Percentiles rank a stretch among this genome's conserved stretches.
Evolutionary conservation across 2,797 vertebrate genomes (phyloP).

Genomic region (Cyclura pinguis): DNA sequence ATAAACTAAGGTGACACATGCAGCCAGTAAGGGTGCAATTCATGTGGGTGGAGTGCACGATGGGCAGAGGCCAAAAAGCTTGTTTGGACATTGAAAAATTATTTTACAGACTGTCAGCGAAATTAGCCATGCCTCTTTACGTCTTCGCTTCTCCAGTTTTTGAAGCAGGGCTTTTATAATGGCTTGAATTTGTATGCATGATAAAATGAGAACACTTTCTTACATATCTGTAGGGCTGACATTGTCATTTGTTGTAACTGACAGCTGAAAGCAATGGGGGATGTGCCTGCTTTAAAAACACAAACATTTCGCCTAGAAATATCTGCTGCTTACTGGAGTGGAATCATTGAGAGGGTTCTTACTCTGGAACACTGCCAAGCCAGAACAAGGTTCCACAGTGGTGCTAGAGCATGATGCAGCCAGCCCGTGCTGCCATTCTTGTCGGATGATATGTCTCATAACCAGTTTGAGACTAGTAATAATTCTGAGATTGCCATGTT

Average conservation of each 20-base stretch:
- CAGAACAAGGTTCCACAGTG: not conserved
- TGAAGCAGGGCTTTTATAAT: not conserved
- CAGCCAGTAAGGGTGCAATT: not conserved
- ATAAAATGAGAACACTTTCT: not conserved
- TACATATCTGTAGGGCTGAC: not conserved
- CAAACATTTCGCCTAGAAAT: too few species aligned
- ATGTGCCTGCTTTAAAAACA: not conserved
- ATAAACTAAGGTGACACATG: not conserved
- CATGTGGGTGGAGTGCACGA: not conserved
- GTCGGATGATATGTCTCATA: not conserved
- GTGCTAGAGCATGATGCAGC: not conserved
- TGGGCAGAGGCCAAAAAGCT: not conserved
- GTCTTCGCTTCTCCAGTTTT: not conserved
- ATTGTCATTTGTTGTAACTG: not conserved
- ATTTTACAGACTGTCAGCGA: not conserved
- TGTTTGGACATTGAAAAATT: not conserved
- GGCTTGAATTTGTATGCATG: not conserved
- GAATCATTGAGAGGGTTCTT: not conserved
- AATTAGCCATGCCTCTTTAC: not conserved
- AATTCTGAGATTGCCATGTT: not conserved
- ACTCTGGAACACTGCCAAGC: not conserved
- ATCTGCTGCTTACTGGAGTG: not conserved
- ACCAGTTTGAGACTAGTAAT: not conserved
- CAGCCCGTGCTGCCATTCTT: not conserved
- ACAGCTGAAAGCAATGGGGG: not conserved